Evolutionary conservation across 2,888 invertebrate species (phyloP), one percentile per base, ranked within the genome.

Genomic region (Hydrotaea diabolus): DNA sequence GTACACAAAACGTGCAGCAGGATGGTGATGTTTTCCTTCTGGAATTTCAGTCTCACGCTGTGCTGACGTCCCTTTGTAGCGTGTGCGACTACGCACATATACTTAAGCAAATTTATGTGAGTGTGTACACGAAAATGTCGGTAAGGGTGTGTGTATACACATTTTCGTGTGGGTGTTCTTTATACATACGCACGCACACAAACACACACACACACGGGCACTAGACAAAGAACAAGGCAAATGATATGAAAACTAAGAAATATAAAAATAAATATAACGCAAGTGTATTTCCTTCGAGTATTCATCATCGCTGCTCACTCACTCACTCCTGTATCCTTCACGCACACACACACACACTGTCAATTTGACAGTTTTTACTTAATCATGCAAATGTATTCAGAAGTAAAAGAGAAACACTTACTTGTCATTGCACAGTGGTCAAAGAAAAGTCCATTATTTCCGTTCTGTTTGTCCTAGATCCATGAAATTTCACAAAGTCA

Each of bases 201-300:
- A n/a, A 39, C 9, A 39, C 39, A 39, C 8, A 39, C 2, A 39
- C 39, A 39, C 8, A 39, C 31, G 9, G 7, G 9, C 39, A 39
- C 39, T 39, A 9, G 39, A 9, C 39, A 11, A 39, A 1, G 39
- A 39, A 8, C 11, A 78, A 78, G 19, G 19, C 26, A 71, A 78
- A 66, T 39, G 36, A 77, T 39, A 55, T 43, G 43, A 74, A 46
- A 75, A 71, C 15, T 36, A 53, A 76, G 31, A 19, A 55, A 49
- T 55, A 55, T 55, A 55, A 19, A 55, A 19, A 72, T 55, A 72
- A 55, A 72, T 53, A 72, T 55, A 72, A 72, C 17, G 9, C 17
- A 55, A 72, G 13, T 36, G 19, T 36, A 43, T 49, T 17, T 55
- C 55, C 39, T 72, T 55, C 13, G 55, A 55, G 55, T 55, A 55